These are phyloP conservation scores for Reticulitermes lucifugus DNA, from an alignment of 2,888 invertebrate genomes.

Conservation along the genomic window DNA sequence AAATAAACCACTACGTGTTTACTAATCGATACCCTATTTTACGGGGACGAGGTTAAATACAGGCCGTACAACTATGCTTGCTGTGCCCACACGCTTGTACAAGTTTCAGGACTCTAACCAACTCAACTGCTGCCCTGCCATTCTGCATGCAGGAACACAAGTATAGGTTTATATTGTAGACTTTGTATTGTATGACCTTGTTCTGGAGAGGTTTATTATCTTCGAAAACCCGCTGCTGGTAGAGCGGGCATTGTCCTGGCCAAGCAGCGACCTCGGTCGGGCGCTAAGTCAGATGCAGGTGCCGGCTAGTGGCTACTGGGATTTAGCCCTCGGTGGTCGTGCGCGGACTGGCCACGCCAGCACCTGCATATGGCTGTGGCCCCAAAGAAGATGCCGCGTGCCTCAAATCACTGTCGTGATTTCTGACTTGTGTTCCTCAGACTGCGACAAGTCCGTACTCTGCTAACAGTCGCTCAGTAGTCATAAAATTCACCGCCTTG, in stretches of 20 bases:
- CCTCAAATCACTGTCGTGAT: too few species aligned
- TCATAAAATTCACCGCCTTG: too few species aligned
- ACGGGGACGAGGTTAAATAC: neutral
- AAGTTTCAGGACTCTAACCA: neutral
- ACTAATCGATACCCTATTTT: too few species aligned
- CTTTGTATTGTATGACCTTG: slow-evolving; percentile 6
- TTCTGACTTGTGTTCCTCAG: too few species aligned
- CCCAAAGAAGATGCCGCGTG: too few species aligned
- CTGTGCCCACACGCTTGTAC: neutral
- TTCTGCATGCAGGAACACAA: neutral
- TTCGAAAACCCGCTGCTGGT: slow-evolving; percentile 5
- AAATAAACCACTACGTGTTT: too few species aligned
- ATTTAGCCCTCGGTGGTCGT: slow-evolving; percentile 10
- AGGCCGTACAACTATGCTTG: neutral
- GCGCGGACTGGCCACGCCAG: neutral
- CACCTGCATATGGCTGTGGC: neutral
- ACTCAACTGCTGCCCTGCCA: neutral
- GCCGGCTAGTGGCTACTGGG: slow-evolving; percentile 13
- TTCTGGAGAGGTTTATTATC: slow-evolving; percentile 27
- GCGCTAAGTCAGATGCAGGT: slow-evolving; percentile 11
- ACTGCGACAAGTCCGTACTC: too few species aligned
- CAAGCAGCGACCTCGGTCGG: neutral
- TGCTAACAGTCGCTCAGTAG: too few species aligned
- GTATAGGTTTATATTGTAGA: slow-evolving; percentile 8
- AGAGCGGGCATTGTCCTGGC: slow-evolving; percentile 18